Percentiles rank a stretch among this genome's conserved stretches.
phyloP scores from a whole-genome alignment of 2,797 vertebrate genomes.

The Mormyrus hasselquistii region DNA sequence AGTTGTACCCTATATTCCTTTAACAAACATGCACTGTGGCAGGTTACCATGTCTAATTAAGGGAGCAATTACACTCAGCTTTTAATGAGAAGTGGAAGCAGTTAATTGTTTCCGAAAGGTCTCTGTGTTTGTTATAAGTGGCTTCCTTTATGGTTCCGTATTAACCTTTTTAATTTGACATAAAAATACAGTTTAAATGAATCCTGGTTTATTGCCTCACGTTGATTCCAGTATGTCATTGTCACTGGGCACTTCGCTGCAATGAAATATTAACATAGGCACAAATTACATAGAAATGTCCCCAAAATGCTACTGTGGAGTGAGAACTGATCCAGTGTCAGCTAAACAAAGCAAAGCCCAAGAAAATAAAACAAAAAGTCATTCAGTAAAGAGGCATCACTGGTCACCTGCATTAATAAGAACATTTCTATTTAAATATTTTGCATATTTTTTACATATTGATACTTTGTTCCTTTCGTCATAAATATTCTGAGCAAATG shows the following conservation, averaged over 20 bases:
- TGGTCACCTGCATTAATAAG: background rate
- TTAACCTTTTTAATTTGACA: constrained; percentile 29
- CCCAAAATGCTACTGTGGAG: background rate
- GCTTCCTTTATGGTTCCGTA: constrained; percentile 23
- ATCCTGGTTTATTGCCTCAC: background rate
- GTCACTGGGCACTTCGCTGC: background rate
- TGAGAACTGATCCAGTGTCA: background rate
- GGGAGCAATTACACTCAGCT: constrained; percentile 36
- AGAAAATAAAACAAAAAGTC: background rate
- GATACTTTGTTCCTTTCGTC: background rate
- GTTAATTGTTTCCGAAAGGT: constrained; percentile 34
- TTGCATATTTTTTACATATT: background rate
- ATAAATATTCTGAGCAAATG: background rate
- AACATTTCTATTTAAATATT: background rate
- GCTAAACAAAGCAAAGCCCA: background rate
- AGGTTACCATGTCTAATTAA: constrained; percentile 32
- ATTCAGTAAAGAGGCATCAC: background rate
- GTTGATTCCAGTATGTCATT: constrained; percentile 8
- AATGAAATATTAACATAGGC: background rate
- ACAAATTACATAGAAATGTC: background rate
- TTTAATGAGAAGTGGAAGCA: constrained; percentile 36
- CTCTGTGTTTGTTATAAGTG: constrained; percentile 35
- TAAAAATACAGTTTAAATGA: constrained; percentile 28
- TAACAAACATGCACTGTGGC: constrained; percentile 24
- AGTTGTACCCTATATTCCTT: constrained; percentile 24